Evolutionary conservation across 2,797 vertebrate genomes (phyloP), one percentile per base, ranked within the genome.

Genomic region (Danio choprae): DNA sequence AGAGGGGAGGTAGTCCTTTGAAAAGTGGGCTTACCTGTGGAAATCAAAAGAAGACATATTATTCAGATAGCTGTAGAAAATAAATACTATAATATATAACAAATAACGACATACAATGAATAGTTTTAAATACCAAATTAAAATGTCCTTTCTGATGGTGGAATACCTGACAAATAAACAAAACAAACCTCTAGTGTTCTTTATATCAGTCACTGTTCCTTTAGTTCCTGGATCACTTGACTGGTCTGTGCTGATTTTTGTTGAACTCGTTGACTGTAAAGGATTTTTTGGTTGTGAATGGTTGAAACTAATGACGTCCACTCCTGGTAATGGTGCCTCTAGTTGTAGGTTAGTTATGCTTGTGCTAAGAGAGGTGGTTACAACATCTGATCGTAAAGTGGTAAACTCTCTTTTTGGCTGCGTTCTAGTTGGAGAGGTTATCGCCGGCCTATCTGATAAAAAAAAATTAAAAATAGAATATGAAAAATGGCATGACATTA

Each of bases 161-260:
- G 0, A 29, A 29, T 22, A 13, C 43, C 10, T 5, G 5, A n/a
- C n/a, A 44, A 44, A 44, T 46, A 46, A 46, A 12, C 44, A 56
- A 6, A n/a, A 58, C 84, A 82, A 89, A 94, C 94, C 94, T 84
- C 84, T 85, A 46, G 67, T 86, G 60, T 82, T 79, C 11, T 86
- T 69, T 77, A 84, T 83, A 55, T 73, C 36, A 6, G 85, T 50
- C 55, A 85, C 53, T 20, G 58, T 71, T 70, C 51, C 74, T 55
- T 15, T 75, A 16, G 46, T 48, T 50, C 79, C 65, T 20, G 48
- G 70, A 15, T 83, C 82, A 5, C 86, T 84, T 7, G 69, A 46
- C 8, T 59, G 63, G 13, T 74, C 41, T 58, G 18, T 77, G 62
- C 83, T 40, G 59, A 85, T 77, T 12, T 80, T 83, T 15, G 74